Base-by-base conservation (phyloP, 2,888 invertebrate genomes). In the Sesia bembeciformis region DNA sequence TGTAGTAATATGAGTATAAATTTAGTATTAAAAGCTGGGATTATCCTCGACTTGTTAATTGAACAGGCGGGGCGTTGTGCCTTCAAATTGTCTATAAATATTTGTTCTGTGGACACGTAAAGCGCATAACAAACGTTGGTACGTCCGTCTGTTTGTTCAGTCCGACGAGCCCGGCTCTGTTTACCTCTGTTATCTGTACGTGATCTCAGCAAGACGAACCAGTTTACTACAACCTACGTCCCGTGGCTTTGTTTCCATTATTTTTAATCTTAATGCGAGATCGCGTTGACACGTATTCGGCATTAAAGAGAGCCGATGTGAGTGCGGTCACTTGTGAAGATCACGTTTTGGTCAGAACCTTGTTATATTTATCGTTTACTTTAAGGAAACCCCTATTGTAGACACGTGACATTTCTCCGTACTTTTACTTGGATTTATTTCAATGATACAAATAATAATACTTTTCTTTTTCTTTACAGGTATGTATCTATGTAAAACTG, bases 81-180 rank as follows among this genome's bases (percentile, higher is more conserved):
- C 84, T 81, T 83, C 79, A 85, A 87, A 87, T 88, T 86, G 81
- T 80, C 76, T 67, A 78, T 74, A 83, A 88, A 87, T 85, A 85
- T 88, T 88, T 62, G 74, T 70, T 56, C 52, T 64, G 68, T 65
- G 77, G 73, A 70, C 74, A 64, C 72, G 75, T 76, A 74, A 72
- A 80, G 81, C 81, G 73, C 72, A 70, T 63, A 59, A 75, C 74
- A 87, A 84, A 87, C 58, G 55, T 59, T 62, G 42, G 53, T 55
- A 56, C 68, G 68, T 59, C 67, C 68, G 75, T 66, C 61, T 84
- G 77, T 87, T 86, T 87, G 82, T 60, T 52, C 68, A 75, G 74
- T 65, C 76, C 80, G 74, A 81, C 70, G 80, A 83, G 81, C 72
- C 72, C 60, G 65, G 68, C 40, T 62, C 60, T 62, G 54, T 54